phyloP scores from a whole-genome alignment of 92 coral and sea anemone species.

The Ricordea florida region DNA sequence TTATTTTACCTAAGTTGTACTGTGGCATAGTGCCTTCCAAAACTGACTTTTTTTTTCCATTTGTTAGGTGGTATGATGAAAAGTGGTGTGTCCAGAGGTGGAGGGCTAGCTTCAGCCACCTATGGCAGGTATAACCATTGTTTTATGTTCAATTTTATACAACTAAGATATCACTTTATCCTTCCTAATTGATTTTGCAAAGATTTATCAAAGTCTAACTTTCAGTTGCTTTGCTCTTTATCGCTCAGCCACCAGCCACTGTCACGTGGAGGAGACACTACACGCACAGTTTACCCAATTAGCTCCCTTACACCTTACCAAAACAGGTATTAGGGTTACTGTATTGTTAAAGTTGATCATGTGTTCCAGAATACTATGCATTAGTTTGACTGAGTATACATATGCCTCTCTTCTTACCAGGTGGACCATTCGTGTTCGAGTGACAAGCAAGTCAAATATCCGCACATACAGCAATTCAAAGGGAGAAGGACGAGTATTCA shows the following conservation, averaged over 20 bases:
- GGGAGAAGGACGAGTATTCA: constrained; percentile 92
- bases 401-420: no score
- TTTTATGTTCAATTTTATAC: no score
- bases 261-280: constrained; percentile 66
- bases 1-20: no score
- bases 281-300: constrained; percentile 85
- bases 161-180: no score
- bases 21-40: no score
- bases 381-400: no score
- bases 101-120: constrained; percentile 35
- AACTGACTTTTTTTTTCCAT: background rate
- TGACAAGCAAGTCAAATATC: constrained; percentile 79
- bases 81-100: constrained; percentile 2
- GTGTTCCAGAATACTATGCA: background rate
- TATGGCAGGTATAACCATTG: constrained; percentile 33
- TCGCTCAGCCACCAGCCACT: constrained; percentile 76
- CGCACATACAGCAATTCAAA: constrained; percentile 91
- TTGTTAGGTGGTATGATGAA: background rate
- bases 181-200: no score
- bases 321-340: constrained; percentile 70
- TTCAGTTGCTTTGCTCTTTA: background rate
- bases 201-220: no score
- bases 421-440: constrained; percentile 97
- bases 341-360: background rate
- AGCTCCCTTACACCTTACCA: constrained; percentile 93